These are phyloP conservation scores for Lonchura striata DNA, from an alignment of 2,113 vertebrate genomes.

Conservation along the genomic window DNA sequence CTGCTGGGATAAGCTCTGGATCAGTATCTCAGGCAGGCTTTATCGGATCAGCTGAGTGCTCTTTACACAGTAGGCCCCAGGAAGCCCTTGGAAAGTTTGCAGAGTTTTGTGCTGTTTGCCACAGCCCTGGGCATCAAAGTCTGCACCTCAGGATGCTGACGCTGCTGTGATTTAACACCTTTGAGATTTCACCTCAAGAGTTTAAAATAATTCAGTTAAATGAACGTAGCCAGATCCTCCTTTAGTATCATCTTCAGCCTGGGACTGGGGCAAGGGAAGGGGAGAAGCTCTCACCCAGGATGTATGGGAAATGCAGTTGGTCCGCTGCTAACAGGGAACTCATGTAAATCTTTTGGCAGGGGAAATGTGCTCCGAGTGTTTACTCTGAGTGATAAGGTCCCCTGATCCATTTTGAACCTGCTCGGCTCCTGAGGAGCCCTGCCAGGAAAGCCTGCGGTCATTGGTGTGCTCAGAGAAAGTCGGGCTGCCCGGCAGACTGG, in stretches of 20 bases:
- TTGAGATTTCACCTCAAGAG: no score
- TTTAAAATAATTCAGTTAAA: background rate
- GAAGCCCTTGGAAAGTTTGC: background rate
- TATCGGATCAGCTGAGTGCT: background rate
- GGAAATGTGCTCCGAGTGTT: slow-evolving; percentile 2
- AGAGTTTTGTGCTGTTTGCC: background rate
- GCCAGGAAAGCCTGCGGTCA: background rate
- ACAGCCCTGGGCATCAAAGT: background rate
- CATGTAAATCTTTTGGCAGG: slow-evolving; percentile 22
- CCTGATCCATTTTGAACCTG: background rate
- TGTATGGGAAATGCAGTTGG: background rate
- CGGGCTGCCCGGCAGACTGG: background rate
- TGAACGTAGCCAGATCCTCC: background rate
- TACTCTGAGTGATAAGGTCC: slow-evolving; percentile 4
- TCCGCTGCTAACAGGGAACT: background rate
- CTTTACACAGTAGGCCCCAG: background rate
- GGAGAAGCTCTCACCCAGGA: background rate
- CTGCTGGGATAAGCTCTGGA: background rate
- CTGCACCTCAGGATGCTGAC: background rate
- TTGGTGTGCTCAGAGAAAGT: background rate
- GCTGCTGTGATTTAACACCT: background rate
- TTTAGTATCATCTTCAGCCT: background rate
- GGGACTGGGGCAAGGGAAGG: background rate
- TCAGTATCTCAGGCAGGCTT: background rate
- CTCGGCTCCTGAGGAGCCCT: background rate